A percentile compares a stretch with the other conserved stretches of the same genome.
Evolutionary conservation across 2,113 vertebrate genomes (phyloP).

Genomic region (Elanoides forficatus): DNA sequence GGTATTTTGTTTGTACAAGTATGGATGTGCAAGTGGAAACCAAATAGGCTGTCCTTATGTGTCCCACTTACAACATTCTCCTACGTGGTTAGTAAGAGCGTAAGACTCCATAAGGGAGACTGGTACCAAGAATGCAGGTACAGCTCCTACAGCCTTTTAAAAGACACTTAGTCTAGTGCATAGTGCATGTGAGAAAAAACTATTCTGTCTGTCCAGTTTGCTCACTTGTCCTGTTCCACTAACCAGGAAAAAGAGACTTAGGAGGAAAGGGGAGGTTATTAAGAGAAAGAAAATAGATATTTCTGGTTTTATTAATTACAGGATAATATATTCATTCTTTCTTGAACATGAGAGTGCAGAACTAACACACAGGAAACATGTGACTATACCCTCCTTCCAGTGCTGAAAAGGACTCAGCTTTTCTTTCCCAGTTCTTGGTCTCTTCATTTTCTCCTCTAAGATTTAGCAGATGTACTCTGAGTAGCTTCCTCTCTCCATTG

Average conservation of each 20-base stretch:
- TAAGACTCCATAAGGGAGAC: background rate
- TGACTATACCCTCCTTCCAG: background rate
- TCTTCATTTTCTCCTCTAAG: background rate
- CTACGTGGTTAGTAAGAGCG: background rate
- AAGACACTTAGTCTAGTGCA: background rate
- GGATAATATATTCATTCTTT: background rate
- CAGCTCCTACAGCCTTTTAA: background rate
- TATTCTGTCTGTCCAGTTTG: background rate
- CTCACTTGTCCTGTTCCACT: background rate
- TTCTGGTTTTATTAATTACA: conserved; percentile 2
- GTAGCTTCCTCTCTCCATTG: conserved; percentile 65
- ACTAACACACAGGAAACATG: background rate
- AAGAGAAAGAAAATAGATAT: background rate
- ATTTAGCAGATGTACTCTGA: conserved; percentile 15
- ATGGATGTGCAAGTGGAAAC: background rate
- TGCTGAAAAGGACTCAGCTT: background rate
- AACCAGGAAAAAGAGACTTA: background rate
- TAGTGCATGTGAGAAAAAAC: background rate
- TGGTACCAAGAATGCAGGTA: background rate
- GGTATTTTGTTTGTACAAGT: background rate
- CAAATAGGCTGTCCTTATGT: background rate
- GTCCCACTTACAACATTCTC: background rate
- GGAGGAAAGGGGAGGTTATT: background rate
- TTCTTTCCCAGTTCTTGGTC: background rate
- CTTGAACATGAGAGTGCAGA: background rate